Conservation (phyloP, 1,140 invertebrate genomes). For the Drosophila rhopaloa region DNA sequence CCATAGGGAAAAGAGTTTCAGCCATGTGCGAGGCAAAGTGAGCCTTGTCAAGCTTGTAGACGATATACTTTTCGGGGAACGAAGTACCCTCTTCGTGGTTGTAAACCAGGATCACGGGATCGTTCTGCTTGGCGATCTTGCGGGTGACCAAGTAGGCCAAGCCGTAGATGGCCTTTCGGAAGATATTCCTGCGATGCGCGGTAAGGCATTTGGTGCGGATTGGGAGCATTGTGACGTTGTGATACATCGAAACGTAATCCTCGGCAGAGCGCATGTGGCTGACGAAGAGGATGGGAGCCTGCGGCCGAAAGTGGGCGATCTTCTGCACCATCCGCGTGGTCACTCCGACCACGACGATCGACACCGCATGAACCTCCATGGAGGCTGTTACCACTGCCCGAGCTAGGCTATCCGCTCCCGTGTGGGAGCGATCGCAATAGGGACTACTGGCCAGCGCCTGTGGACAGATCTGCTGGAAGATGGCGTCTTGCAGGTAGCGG, state of each 20-base stretch:
- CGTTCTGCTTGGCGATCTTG: slow-evolving; percentile 35
- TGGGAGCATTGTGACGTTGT: slow-evolving; percentile 71
- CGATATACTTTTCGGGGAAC: slow-evolving; percentile 72
- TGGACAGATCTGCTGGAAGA: slow-evolving; percentile 56
- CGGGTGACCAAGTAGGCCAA: slow-evolving; percentile 57
- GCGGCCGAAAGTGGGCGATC: slow-evolving; percentile 71
- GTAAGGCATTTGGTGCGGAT: slow-evolving; percentile 24
- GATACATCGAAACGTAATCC: slow-evolving; percentile 64
- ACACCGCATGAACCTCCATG: slow-evolving; percentile 56
- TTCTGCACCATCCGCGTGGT: slow-evolving; percentile 76
- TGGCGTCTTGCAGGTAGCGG: slow-evolving; percentile 51
- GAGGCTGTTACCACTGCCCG: slow-evolving; percentile 56
- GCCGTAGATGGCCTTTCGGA: slow-evolving; percentile 52
- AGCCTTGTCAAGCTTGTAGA: slow-evolving; percentile 53
- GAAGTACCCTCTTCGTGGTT: slow-evolving; percentile 34
- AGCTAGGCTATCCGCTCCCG: slow-evolving; percentile 69
- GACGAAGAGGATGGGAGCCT: slow-evolving; percentile 61
- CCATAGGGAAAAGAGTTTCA: slow-evolving; percentile 28
- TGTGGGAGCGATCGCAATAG: slow-evolving; percentile 67
- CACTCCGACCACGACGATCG: slow-evolving; percentile 65
- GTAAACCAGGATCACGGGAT: slow-evolving; percentile 65
- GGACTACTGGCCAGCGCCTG: slow-evolving; percentile 38
- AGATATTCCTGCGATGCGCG: slow-evolving; percentile 36
- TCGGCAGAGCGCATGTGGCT: slow-evolving; percentile 71
- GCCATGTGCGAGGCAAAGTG: slow-evolving; percentile 57